phyloP scores from a whole-genome alignment of 2,797 vertebrate genomes.

The Oryzias dopingdopingensis region DNA sequence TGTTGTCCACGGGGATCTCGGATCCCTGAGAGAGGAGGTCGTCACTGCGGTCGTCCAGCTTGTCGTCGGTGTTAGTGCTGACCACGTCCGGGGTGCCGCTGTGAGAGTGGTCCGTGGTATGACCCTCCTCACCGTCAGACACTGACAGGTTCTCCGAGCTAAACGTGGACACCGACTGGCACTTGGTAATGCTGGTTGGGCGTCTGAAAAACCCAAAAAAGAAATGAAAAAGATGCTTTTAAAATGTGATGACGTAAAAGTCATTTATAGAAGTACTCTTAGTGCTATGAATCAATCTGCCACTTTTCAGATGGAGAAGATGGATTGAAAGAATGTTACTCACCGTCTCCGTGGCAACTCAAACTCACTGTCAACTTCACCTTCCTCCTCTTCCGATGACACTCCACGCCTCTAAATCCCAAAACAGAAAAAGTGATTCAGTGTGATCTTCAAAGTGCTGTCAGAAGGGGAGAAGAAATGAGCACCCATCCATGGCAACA shows the following conservation, averaged over 20 bases:
- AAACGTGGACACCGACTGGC: conserved; percentile 90
- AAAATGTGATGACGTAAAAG: neutral
- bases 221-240: neutral
- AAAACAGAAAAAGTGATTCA: conserved; percentile 23
- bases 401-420: conserved; percentile 82
- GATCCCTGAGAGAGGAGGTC: conserved; percentile 89
- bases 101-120: conserved; percentile 90
- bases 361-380: conserved; percentile 92
- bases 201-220: conserved; percentile 66
- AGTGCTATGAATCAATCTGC: conserved; percentile 21
- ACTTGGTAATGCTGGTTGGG: conserved; percentile 87
- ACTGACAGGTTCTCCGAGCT: conserved; percentile 90
- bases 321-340: conserved; percentile 53
- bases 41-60: conserved; percentile 85
- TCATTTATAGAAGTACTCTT: conserved; percentile 7
- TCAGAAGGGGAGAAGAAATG: neutral
- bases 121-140: conserved; percentile 91
- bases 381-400: conserved; percentile 92
- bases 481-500: conserved; percentile 33
- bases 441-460: conserved; percentile 8
- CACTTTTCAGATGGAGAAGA: conserved; percentile 29
- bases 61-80: conserved; percentile 91
- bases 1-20: conserved; percentile 85
- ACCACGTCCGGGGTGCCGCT: conserved; percentile 90
- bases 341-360: conserved; percentile 89